Base-by-base conservation (phyloP, 2,888 invertebrate species). In the Syrphus vitripennis region DNA sequence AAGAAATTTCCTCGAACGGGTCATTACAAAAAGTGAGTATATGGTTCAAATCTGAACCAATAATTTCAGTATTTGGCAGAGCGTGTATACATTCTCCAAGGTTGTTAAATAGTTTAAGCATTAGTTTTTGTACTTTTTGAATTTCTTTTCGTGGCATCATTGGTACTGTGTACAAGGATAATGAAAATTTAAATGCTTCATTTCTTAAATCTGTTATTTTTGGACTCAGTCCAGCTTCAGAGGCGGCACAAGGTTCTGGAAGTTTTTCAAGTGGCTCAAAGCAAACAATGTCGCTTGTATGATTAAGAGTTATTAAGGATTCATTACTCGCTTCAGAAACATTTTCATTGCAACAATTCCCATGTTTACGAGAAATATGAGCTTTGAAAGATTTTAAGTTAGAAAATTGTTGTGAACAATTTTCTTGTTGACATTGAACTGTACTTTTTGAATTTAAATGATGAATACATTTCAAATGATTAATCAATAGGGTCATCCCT, bases 1-100 rank as follows among this genome's bases (percentile, higher is more conserved):
- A 53, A 12, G 70, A 71, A 71, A 71, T 78, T 21, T 65, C 71
- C 12, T 42, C 14, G 10, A 78, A 71, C 42, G 71, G 78, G 61
- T 21, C 4, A 16, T 42, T 42, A 5, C 40, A 42, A 42, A 16
- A 42, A 3, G 1, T 42, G 14, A 42, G 40, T 63, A 78, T 19
- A 31, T 16, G 6, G 19, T 4, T 71, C 9, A 71, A 26, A 45
- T 77, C 37, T 65, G 63, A 21, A 65, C 29, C 53, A 48, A 53
- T 10, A 34, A 37, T 12, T 63, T 74, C 16, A 2, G 5, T 26
- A n/a, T 16, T 45, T 19, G 50, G 50, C 40, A 53, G 12, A 16
- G 16, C n/a, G 29, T 63, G 61, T 55, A 65, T 48, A 19, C 70
- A 69, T 50, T 77, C 59, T 69, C 37, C 77, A 16, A 77, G 69